These are phyloP conservation scores for Drosophila sucinea DNA, from an alignment of 1,140 invertebrate genomes.

Conservation along the genomic window DNA sequence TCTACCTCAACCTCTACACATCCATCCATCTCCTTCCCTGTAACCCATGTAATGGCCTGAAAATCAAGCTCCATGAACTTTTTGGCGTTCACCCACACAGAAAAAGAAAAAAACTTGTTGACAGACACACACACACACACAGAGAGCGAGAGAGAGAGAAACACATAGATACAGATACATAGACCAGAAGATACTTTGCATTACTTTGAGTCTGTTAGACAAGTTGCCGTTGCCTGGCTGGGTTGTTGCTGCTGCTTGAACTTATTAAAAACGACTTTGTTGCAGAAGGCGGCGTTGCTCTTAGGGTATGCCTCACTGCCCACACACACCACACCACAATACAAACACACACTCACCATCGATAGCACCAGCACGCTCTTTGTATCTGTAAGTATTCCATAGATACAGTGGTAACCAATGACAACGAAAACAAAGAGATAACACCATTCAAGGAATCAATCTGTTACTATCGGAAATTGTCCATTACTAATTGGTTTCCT, in stretches of 20 bases:
- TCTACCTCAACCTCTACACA: background rate
- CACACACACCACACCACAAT: slow-evolving; percentile 46
- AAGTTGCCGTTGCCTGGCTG: slow-evolving; percentile 35
- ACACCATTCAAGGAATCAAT: background rate
- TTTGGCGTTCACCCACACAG: slow-evolving; percentile 57
- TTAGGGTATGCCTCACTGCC: slow-evolving; percentile 53
- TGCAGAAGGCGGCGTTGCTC: slow-evolving; percentile 40
- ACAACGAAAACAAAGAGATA: background rate
- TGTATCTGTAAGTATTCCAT: slow-evolving; percentile 6
- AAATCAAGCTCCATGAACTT: slow-evolving; percentile 79
- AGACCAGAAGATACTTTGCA: slow-evolving; percentile 63
- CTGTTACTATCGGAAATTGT: background rate
- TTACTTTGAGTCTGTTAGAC: slow-evolving; percentile 61
- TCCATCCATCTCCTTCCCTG: background rate
- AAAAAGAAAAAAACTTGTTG: slow-evolving; percentile 44
- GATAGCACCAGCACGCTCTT: slow-evolving; percentile 11
- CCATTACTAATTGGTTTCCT: background rate
- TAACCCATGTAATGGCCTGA: slow-evolving; percentile 69
- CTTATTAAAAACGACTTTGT: slow-evolving; percentile 70
- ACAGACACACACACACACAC: slow-evolving; percentile 47
- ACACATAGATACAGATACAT: slow-evolving; percentile 44
- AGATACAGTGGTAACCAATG: slow-evolving; percentile 6
- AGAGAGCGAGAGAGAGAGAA: slow-evolving; percentile 22
- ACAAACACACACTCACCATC: slow-evolving; percentile 46
- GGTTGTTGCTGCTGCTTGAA: slow-evolving; percentile 53